These are phyloP conservation scores for Magallana nippona DNA, from an alignment of 2,888 invertebrate species.

Conservation along the genomic window DNA sequence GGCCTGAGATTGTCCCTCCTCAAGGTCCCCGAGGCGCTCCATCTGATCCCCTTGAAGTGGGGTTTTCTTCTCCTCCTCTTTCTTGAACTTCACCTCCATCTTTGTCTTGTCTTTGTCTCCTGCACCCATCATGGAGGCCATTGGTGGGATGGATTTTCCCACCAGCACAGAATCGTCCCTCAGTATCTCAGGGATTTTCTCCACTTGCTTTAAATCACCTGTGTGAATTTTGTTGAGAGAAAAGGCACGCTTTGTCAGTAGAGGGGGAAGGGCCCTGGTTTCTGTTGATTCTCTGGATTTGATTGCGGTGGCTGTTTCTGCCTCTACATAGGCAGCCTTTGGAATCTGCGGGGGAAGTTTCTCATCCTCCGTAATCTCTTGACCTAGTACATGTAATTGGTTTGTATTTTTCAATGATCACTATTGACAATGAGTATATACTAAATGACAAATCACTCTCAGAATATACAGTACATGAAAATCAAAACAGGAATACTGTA, in stretches of 20 bases:
- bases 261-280: slow-evolving; percentile 6
- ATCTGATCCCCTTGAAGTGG: background rate
- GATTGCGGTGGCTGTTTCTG: background rate
- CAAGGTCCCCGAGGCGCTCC: background rate
- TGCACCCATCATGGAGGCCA: background rate
- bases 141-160: slow-evolving; percentile 11
- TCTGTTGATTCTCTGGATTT: background rate
- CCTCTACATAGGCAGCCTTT: background rate
- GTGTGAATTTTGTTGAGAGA: slow-evolving; percentile 1
- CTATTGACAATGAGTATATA: too few relatives aligned
- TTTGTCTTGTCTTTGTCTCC: background rate
- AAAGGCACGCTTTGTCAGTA: background rate
- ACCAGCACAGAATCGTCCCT: background rate
- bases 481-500: too few relatives aligned
- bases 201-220: background rate
- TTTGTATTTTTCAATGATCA: too few relatives aligned
- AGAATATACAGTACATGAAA: too few relatives aligned
- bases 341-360: background rate
- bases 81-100: background rate
- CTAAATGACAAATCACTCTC: too few relatives aligned
- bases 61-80: background rate
- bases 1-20: background rate
- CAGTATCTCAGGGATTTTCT: background rate
- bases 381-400: background rate
- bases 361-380: background rate